These are phyloP conservation scores for Chloroceryle amazona DNA, from an alignment of 2,797 vertebrate genomes.

Conservation along the genomic window DNA sequence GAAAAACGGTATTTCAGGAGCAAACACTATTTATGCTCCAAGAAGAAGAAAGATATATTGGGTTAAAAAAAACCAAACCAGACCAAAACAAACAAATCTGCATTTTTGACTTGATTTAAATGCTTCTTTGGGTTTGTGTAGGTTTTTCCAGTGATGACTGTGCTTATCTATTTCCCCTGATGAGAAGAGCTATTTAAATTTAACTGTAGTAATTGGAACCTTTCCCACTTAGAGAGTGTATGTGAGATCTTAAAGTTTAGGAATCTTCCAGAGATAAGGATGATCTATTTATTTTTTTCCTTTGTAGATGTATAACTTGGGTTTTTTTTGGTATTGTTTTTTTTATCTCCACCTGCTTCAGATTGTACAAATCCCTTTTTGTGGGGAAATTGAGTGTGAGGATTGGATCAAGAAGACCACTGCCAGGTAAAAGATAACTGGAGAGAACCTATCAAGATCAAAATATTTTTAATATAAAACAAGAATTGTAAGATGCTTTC, in stretches of 20 bases:
- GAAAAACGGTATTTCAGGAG: background rate
- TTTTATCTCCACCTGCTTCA: constrained; percentile 43
- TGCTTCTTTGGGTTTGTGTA: background rate
- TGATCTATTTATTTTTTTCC: background rate
- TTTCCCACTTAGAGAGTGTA: background rate
- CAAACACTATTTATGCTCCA: background rate
- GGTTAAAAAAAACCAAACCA: too few species aligned
- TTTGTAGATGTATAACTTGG: background rate
- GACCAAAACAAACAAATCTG: too few species aligned
- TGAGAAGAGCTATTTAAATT: background rate
- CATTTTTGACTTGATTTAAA: background rate
- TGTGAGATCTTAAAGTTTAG: background rate
- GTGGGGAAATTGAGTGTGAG: constrained; percentile 93
- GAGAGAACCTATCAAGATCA: background rate
- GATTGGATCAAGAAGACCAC: constrained; percentile 99
- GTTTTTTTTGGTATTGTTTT: too few species aligned
- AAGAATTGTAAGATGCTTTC: background rate
- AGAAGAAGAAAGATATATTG: too few species aligned
- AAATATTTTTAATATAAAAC: background rate
- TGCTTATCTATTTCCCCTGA: background rate
- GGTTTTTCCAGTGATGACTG: background rate
- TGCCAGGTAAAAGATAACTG: constrained; percentile 86
- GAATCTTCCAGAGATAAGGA: background rate
- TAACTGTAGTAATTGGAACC: background rate
- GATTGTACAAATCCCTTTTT: constrained; percentile 98